phyloP scores from a whole-genome alignment of 1,140 invertebrate species.

The Drosophila lacteicornis region DNA sequence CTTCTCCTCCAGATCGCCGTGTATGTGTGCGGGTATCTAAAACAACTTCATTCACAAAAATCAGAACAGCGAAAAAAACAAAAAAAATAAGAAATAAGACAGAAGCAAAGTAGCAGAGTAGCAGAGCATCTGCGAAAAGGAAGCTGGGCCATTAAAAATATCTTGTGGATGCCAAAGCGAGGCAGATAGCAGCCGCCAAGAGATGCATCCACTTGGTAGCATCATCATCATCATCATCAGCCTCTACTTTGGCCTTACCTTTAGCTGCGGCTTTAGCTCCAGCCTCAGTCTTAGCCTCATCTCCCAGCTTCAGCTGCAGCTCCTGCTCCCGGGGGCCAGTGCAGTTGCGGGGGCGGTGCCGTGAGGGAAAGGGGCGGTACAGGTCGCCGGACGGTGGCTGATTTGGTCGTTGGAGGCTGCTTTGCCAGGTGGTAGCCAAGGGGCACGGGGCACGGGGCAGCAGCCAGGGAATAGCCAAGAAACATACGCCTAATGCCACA shows the following conservation, averaged over 20 bases:
- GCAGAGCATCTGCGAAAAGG: slow-evolving; percentile 59
- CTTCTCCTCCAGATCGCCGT: slow-evolving; percentile 35
- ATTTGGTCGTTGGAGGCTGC: slow-evolving; percentile 16
- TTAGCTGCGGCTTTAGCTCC: slow-evolving; percentile 19
- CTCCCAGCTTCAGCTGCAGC: background rate
- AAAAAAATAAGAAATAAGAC: slow-evolving; percentile 9
- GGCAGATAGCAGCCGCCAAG: slow-evolving; percentile 62
- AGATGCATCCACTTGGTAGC: slow-evolving; percentile 54
- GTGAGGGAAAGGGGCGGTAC: slow-evolving; percentile 23
- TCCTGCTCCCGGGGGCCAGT: slow-evolving; percentile 9
- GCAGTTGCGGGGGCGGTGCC: slow-evolving; percentile 63
- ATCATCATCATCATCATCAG: slow-evolving; percentile 31
- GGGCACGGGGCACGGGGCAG: slow-evolving; percentile 1
- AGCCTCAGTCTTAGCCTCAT: background rate
- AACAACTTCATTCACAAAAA: slow-evolving; percentile 83
- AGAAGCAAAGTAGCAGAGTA: slow-evolving; percentile 36
- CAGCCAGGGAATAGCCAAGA: slow-evolving; percentile 54
- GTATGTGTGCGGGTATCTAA: slow-evolving; percentile 41
- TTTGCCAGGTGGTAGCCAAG: slow-evolving; percentile 18
- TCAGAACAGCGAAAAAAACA: slow-evolving; percentile 59
- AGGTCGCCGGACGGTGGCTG: slow-evolving; percentile 33
- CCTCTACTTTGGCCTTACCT: slow-evolving; percentile 19
- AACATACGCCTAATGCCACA: slow-evolving; percentile 82
- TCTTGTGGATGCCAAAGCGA: slow-evolving; percentile 77
- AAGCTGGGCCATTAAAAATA: slow-evolving; percentile 83